These are phyloP conservation scores for Drosophila atripex DNA, from an alignment of 2,888 invertebrate species.

Conservation along the genomic window DNA sequence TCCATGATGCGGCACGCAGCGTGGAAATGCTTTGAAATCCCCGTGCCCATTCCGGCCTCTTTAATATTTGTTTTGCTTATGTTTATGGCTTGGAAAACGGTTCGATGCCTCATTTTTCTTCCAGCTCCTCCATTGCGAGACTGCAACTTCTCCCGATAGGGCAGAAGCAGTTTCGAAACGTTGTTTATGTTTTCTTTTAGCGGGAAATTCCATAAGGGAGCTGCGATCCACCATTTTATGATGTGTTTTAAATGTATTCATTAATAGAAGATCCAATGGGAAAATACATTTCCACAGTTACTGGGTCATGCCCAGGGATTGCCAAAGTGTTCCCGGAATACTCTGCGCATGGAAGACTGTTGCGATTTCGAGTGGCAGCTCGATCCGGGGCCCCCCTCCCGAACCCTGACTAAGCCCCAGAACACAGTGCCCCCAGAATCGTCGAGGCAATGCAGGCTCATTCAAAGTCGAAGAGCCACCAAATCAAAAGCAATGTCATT, in stretches of 20 bases:
- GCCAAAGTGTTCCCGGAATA: constrained; percentile 9
- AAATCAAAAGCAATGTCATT: constrained; percentile 72
- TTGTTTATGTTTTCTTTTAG: constrained; percentile 71
- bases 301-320: constrained; percentile 52
- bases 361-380: not conserved
- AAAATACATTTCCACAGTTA: constrained; percentile 63
- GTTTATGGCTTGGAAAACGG: constrained; percentile 55
- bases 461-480: constrained; percentile 51
- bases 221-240: constrained; percentile 53
- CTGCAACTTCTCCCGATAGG: constrained; percentile 31
- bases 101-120: constrained; percentile 58
- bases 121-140: constrained; percentile 13
- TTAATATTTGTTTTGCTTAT: constrained; percentile 40
- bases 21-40: constrained; percentile 52
- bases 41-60: constrained; percentile 12
- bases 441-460: constrained; percentile 62
- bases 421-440: constrained; percentile 51
- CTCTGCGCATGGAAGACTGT: not conserved
- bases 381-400: constrained; percentile 24
- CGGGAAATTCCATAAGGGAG: constrained; percentile 21
- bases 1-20: constrained; percentile 47
- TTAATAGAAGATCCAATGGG: constrained; percentile 71
- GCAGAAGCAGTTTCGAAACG: constrained; percentile 45
- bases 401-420: constrained; percentile 24
- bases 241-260: constrained; percentile 75